These are phyloP conservation scores for Caenorhabditis brenneri DNA, from an alignment of 1,140 invertebrate species.

Conservation along the genomic window DNA sequence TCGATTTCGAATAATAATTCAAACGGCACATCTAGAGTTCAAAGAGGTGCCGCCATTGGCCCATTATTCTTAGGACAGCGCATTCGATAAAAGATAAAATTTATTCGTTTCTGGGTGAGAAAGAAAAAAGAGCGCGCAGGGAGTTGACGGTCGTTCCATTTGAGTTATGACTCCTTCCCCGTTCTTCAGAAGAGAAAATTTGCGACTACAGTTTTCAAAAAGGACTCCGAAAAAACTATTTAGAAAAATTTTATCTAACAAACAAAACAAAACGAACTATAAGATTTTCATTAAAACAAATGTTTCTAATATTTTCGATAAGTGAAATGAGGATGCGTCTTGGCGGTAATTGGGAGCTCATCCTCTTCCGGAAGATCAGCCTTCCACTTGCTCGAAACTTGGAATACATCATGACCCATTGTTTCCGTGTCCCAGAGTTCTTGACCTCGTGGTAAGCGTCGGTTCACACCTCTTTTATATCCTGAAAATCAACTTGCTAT, in stretches of 20 bases:
- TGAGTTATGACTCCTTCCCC: slow-evolving; percentile 10
- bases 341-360: slow-evolving; percentile 19
- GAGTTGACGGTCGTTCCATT: neutral
- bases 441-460: slow-evolving; percentile 62
- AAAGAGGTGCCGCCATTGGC: slow-evolving; percentile 6
- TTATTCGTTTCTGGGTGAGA: slow-evolving; percentile 24
- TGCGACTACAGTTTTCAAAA: neutral
- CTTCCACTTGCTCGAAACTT: slow-evolving; percentile 67
- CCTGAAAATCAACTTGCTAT: slow-evolving; percentile 49
- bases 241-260: neutral
- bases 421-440: slow-evolving; percentile 67
- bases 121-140: neutral
- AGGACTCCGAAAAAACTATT: no score
- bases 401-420: slow-evolving; percentile 67
- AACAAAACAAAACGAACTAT: neutral
- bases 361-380: slow-evolving; percentile 58
- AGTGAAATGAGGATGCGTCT: slow-evolving; percentile 56
- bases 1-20: neutral
- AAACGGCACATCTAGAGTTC: neutral
- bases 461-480: slow-evolving; percentile 61
- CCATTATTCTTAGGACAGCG: slow-evolving; percentile 34
- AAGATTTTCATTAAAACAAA: neutral
- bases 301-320: slow-evolving; percentile 54
- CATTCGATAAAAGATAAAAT: slow-evolving; percentile 44
- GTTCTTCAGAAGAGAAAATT: neutral